Percentiles rank a stretch among this genome's conserved stretches.
Conservation (phyloP, 2,888 invertebrate genomes). For the Rhingia campestris region DNA sequence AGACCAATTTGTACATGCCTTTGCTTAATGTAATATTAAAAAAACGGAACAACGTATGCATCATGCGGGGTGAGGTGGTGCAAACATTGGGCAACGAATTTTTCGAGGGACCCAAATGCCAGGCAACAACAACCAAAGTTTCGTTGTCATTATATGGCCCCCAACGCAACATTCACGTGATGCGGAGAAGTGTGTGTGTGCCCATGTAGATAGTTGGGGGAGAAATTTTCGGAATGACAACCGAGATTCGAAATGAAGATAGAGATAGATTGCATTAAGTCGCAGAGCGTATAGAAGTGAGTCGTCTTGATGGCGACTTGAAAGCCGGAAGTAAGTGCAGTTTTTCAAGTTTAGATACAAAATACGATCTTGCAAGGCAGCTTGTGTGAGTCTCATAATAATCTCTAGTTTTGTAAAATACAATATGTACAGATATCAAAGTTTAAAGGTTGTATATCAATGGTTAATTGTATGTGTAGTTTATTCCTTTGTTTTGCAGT, state of each 20-base stretch:
- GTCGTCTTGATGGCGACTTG: constrained; percentile 44
- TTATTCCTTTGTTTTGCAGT: too few relatives aligned
- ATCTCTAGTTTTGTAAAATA: too few relatives aligned
- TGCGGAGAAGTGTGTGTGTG: constrained; percentile 28
- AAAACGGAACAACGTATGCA: constrained; percentile 10
- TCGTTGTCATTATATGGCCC: constrained; percentile 58
- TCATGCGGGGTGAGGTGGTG: neutral
- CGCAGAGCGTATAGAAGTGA: constrained; percentile 8
- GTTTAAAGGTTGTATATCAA: too few relatives aligned
- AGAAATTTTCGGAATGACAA: constrained; percentile 42
- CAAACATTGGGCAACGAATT: constrained; percentile 4
- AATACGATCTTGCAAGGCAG: too few relatives aligned
- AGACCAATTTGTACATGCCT: constrained; percentile 66
- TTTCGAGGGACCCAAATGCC: constrained; percentile 2
- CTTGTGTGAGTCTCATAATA: too few relatives aligned
- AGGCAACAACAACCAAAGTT: constrained; percentile 24
- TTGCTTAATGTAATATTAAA: constrained; percentile 68
- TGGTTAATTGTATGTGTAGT: too few relatives aligned
- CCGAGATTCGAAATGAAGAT: constrained; percentile 56
- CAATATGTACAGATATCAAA: too few relatives aligned
- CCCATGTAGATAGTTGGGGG: constrained; percentile 9
- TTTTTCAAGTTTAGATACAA: neutral
- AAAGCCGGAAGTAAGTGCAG: constrained; percentile 26
- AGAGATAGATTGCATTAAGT: constrained; percentile 52
- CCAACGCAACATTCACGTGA: constrained; percentile 34